These are phyloP conservation scores for Ryuthela nishihirai DNA, from an alignment of 2,888 invertebrate species.

Conservation along the genomic window DNA sequence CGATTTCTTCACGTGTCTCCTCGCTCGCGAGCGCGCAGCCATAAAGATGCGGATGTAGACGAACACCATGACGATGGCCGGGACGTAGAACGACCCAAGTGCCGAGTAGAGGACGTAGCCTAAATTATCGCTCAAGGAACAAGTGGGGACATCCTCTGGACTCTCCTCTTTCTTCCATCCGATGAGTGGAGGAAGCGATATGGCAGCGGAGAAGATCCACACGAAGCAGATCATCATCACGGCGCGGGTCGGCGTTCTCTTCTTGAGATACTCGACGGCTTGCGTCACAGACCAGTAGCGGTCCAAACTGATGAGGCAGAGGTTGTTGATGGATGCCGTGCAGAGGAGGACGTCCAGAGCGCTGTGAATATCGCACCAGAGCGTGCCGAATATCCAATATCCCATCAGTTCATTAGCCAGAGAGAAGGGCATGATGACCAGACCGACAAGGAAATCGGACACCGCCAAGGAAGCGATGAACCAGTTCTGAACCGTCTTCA, in stretches of 20 bases:
- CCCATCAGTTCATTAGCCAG: conserved; percentile 96
- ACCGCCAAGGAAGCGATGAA: conserved; percentile 95
- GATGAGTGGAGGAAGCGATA: conserved; percentile 90
- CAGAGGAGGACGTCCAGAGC: conserved; percentile 94
- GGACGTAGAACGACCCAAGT: conserved; percentile 95
- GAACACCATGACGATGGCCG: conserved; percentile 98
- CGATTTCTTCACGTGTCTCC: conserved; percentile 62
- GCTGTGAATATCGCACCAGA: conserved; percentile 95
- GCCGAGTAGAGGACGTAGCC: conserved; percentile 98
- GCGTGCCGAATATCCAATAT: conserved; percentile 94
- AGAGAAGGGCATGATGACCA: conserved; percentile 96
- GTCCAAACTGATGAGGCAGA: conserved; percentile 93
- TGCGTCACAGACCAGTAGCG: conserved; percentile 96
- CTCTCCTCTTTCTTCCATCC: conserved; percentile 74
- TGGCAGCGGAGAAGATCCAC: conserved; percentile 88
- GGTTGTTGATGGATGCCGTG: conserved; percentile 94
- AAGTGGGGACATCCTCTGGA: conserved; percentile 37
- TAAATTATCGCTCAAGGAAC: conserved; percentile 87
- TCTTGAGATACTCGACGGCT: conserved; percentile 86
- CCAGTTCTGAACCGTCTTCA: conserved; percentile 97
- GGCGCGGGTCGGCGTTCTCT: conserved; percentile 84
- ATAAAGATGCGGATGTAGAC: conserved; percentile 98
- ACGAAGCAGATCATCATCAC: conserved; percentile 93
- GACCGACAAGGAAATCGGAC: conserved; percentile 88
- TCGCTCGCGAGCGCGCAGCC: conserved; percentile 87